phyloP scores from a whole-genome alignment of 1,140 invertebrate genomes.

The Eumaeus atala region DNA sequence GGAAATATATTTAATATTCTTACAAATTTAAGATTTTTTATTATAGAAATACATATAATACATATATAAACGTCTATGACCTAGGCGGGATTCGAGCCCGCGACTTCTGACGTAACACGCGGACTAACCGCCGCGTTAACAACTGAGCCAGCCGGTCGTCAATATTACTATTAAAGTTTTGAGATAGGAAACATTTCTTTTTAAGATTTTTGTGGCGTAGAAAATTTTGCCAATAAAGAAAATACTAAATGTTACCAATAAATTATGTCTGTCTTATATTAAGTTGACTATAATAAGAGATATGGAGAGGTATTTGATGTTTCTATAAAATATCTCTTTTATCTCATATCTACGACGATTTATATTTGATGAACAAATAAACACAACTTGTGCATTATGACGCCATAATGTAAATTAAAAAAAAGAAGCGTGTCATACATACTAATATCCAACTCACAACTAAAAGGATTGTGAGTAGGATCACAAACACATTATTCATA shows the following conservation, averaged over 20 bases:
- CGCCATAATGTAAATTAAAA: background rate
- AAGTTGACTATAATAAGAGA: too few relatives aligned
- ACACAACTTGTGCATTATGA: slow-evolving; percentile 4
- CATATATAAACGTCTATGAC: too few relatives aligned
- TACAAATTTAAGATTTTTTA: too few relatives aligned
- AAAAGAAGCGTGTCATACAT: slow-evolving; percentile 1
- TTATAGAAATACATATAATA: too few relatives aligned
- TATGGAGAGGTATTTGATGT: background rate
- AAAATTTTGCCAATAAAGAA: background rate
- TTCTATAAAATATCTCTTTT: background rate
- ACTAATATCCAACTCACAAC: background rate
- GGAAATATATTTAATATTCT: too few relatives aligned
- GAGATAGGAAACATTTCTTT: background rate
- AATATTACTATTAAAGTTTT: too few relatives aligned
- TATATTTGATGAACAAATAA: slow-evolving; percentile 7
- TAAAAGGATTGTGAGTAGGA: background rate
- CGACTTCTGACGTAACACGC: too few relatives aligned
- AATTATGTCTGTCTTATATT: too few relatives aligned
- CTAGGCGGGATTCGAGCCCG: too few relatives aligned
- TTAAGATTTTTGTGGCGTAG: background rate
- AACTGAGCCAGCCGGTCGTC: too few relatives aligned
- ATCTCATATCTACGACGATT: background rate
- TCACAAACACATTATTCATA: background rate
- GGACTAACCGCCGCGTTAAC: too few relatives aligned
- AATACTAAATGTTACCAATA: background rate